Evolutionary conservation across 2,113 vertebrate genomes (phyloP).

Genomic region (Rhinogobius similis): DNA sequence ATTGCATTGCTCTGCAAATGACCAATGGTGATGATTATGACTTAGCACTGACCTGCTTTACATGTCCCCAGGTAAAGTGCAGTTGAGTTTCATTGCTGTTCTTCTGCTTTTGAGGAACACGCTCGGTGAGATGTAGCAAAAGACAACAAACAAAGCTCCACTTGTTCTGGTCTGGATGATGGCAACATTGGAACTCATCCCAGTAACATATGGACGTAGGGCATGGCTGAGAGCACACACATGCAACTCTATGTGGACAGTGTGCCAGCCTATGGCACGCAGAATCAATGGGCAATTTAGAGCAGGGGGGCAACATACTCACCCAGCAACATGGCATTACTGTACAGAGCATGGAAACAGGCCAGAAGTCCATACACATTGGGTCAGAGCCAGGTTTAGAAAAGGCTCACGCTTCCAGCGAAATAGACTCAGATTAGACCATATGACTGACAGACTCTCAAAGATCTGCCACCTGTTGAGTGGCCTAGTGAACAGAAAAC

Average conservation of each 20-base stretch:
- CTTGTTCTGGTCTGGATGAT: conserved; percentile 79
- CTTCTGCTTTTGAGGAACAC: conserved; percentile 57
- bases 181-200: conserved; percentile 80
- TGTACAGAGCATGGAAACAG: conserved; percentile 42
- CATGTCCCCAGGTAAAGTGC: conserved; percentile 26
- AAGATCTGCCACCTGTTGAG: conserved; percentile 54
- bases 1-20: conserved; percentile 17
- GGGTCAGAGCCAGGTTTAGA: conserved; percentile 19
- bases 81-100: conserved; percentile 35
- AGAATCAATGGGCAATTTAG: conserved; percentile 81
- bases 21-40: conserved; percentile 17
- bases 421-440: neutral
- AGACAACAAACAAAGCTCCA: conserved; percentile 75
- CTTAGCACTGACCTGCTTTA: conserved; percentile 21
- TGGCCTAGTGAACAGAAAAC: conserved; percentile 33
- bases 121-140: conserved; percentile 52
- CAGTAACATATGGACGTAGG: conserved; percentile 82
- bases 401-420: neutral
- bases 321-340: conserved; percentile 54
- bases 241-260: conserved; percentile 72
- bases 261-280: conserved; percentile 76
- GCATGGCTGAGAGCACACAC: conserved; percentile 82
- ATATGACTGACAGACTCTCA: conserved; percentile 2
- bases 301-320: conserved; percentile 68
- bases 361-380: conserved; percentile 36